Conservation (phyloP, 2,888 invertebrate genomes). For the Encarsia formosa region DNA sequence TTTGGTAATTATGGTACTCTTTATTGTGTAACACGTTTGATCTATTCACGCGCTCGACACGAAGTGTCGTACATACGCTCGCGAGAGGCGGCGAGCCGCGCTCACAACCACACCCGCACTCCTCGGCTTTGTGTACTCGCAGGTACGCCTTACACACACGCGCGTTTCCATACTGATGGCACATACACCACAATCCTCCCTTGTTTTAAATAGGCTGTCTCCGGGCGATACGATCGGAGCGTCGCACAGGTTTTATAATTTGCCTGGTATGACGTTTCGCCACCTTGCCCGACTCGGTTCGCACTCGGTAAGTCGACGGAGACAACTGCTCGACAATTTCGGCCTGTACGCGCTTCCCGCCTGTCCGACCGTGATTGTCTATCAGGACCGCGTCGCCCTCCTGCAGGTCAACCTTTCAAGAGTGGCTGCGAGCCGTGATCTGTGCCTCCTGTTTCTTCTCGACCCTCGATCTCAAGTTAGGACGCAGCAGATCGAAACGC, state of each 20-base stretch:
- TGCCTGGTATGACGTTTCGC: neutral
- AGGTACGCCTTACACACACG: neutral
- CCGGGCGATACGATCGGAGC: neutral
- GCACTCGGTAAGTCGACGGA: neutral
- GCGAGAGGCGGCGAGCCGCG: no score
- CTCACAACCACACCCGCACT: neutral
- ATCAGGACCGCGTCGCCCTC: neutral
- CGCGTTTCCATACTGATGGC: no score
- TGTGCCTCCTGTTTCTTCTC: neutral
- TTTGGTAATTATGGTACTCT: no score
- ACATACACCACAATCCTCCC: conserved; percentile 20
- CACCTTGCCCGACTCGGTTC: neutral
- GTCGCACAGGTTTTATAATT: conserved; percentile 1
- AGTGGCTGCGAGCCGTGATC: neutral
- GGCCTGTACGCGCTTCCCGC: neutral
- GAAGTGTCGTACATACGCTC: no score
- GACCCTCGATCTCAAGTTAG: conserved; percentile 1
- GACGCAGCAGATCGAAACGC: conserved; percentile 21
- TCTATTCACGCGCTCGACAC: no score
- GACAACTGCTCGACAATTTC: neutral
- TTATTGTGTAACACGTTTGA: no score
- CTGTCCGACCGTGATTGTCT: neutral
- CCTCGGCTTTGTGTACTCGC: neutral
- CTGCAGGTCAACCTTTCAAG: neutral
- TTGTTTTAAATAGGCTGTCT: neutral